Evolutionary conservation across 1,140 invertebrate genomes (phyloP).

Genomic region (Drosophila kurseongensis): DNA sequence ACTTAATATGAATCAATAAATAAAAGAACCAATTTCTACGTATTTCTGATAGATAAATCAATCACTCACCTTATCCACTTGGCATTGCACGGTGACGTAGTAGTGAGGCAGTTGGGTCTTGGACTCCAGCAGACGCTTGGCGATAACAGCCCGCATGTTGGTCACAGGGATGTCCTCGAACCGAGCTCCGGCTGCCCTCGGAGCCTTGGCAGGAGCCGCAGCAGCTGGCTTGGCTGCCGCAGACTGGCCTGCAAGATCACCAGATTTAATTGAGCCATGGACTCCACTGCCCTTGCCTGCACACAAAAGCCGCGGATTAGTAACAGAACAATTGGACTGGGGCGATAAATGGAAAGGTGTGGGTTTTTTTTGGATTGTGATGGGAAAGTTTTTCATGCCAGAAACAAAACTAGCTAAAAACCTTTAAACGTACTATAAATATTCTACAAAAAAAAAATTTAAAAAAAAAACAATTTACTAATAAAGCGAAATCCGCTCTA

Average conservation of each 20-base stretch:
- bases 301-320: slow-evolving; percentile 78
- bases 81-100: slow-evolving; percentile 95
- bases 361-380: background rate
- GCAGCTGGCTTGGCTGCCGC: slow-evolving; percentile 84
- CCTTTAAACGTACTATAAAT: background rate
- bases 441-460: background rate
- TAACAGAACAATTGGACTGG: slow-evolving; percentile 56
- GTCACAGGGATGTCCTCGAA: slow-evolving; percentile 94
- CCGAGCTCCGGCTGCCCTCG: slow-evolving; percentile 63
- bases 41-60: no score
- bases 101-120: slow-evolving; percentile 99
- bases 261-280: slow-evolving; percentile 94
- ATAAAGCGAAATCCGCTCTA: no score
- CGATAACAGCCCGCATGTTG: slow-evolving; percentile 95
- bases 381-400: background rate
- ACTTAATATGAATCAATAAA: no score
- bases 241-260: slow-evolving; percentile 90
- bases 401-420: no score
- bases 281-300: slow-evolving; percentile 94
- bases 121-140: slow-evolving; percentile 95
- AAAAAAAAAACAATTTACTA: background rate
- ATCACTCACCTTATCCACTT: slow-evolving; percentile 89
- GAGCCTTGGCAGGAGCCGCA: slow-evolving; percentile 79
- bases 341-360: background rate
- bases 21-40: no score